Evolutionary conservation across 2,888 invertebrate species (phyloP).

Genomic region (Notocelia uddmanniana): DNA sequence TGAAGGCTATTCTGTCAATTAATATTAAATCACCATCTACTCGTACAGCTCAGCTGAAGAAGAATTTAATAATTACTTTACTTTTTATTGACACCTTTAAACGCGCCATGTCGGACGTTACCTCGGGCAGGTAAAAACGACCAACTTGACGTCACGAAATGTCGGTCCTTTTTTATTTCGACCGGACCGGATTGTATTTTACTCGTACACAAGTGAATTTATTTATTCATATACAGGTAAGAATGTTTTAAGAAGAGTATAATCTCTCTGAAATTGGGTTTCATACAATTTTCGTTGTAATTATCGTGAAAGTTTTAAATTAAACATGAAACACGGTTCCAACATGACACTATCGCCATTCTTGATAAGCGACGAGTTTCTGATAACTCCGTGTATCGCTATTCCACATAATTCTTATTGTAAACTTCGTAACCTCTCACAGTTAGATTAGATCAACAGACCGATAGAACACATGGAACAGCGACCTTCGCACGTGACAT

Average conservation of each 20-base stretch:
- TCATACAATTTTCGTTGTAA: neutral
- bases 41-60: slow-evolving; percentile 23
- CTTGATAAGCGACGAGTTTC: slow-evolving; percentile 59
- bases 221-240: slow-evolving; percentile 19
- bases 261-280: too few relatives aligned
- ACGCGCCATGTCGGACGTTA: slow-evolving; percentile 37
- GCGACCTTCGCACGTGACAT: slow-evolving; percentile 82
- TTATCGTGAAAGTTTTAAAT: slow-evolving; percentile 9
- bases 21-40: slow-evolving; percentile 22
- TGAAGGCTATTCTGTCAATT: slow-evolving; percentile 28
- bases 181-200: slow-evolving; percentile 40
- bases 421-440: slow-evolving; percentile 52
- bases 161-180: slow-evolving; percentile 39
- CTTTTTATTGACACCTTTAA: slow-evolving; percentile 48
- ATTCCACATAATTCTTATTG: slow-evolving; percentile 31
- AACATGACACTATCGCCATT: slow-evolving; percentile 43
- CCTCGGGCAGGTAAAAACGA: slow-evolving; percentile 46
- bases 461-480: slow-evolving; percentile 67
- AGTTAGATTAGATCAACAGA: slow-evolving; percentile 63
- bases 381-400: slow-evolving; percentile 63
- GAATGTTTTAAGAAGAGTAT: neutral
- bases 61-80: slow-evolving; percentile 45
- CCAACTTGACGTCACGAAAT: slow-evolving; percentile 44
- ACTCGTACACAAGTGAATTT: slow-evolving; percentile 31
- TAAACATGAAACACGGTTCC: slow-evolving; percentile 11